phyloP scores from a whole-genome alignment of 2,797 vertebrate genomes.

The Siniperca obscura region DNA sequence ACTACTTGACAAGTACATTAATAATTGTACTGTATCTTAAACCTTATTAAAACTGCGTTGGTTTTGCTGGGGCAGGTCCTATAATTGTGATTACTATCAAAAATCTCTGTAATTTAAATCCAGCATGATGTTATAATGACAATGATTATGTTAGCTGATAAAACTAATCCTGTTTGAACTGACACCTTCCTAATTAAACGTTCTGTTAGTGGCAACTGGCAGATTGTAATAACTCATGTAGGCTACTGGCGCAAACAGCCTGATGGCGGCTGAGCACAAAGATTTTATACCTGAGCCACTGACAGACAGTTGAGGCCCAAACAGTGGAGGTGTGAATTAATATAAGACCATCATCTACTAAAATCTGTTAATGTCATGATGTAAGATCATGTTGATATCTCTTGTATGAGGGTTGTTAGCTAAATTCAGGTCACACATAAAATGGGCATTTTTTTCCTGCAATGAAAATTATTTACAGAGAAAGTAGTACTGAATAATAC shows the following conservation, averaged over 20 bases:
- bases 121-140: not conserved
- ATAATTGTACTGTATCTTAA: not conserved
- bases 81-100: not conserved
- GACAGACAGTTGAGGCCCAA: not conserved
- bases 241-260: not conserved
- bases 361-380: slow-evolving; percentile 6
- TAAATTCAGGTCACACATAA: not conserved
- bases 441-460: too few species aligned
- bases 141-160: slow-evolving; percentile 13
- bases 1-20: not conserved
- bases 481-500: not conserved
- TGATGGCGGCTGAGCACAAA: not conserved
- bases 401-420: not conserved
- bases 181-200: slow-evolving; percentile 19
- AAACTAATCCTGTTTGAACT: slow-evolving; percentile 5
- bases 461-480: not conserved
- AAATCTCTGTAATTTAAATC: not conserved
- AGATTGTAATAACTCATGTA: slow-evolving; percentile 4
- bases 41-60: not conserved
- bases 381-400: not conserved
- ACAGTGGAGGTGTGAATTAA: not conserved
- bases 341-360: not conserved
- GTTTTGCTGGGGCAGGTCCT: not conserved
- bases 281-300: not conserved
- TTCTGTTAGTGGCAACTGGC: not conserved